Evolutionary conservation across 2,797 vertebrate genomes (phyloP), one percentile per base, ranked within the genome.

Genomic region (Antrozous pallidus): DNA sequence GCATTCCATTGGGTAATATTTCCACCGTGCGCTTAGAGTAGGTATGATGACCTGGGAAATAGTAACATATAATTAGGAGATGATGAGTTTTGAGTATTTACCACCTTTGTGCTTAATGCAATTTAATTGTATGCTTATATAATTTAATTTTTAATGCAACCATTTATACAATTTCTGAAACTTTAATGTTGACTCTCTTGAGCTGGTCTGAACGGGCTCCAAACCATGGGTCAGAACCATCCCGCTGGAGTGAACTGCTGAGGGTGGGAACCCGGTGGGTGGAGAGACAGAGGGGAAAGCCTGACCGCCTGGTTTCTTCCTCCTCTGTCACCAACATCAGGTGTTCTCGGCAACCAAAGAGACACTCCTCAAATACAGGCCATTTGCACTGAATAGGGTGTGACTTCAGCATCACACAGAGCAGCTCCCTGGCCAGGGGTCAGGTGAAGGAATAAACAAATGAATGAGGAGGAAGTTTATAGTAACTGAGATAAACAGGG

Each of bases 371-470:
- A 73, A 92, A 93, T 9, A 75, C 47, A 40, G 70, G 36, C 51
- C 28, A 79, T 61, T 78, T 49, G 83, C 26, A 20, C 28, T 49
- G 79, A 67, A 38, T 5, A n/a, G 3, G 26, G 17, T 88, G 84
- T 93, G 89, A 77, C 93, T 81, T 74, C 90, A 93, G 86, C 88
- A 92, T 33, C 20, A 13, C 47, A 69, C 4, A 51, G 73, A 69
- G 73, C 16, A 24, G 61, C 38, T 81, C 83, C 79, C 94, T 71
- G 88, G 56, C 71, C 86, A 54, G 70, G 65, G 88, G 0, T 13
- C 94, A 96, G 90, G 90, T 93, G 96, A 69, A 79, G 94, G 91
- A 33, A 88, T 78, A 56, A 36, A 88, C 74, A 56, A 36, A 36
- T 81, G 91, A 80, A 38, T 0, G 7, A 69, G 74, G 36, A 93